Evolutionary conservation across 2,797 vertebrate species (phyloP).

Genomic region (Pipistrellus kuhlii): DNA sequence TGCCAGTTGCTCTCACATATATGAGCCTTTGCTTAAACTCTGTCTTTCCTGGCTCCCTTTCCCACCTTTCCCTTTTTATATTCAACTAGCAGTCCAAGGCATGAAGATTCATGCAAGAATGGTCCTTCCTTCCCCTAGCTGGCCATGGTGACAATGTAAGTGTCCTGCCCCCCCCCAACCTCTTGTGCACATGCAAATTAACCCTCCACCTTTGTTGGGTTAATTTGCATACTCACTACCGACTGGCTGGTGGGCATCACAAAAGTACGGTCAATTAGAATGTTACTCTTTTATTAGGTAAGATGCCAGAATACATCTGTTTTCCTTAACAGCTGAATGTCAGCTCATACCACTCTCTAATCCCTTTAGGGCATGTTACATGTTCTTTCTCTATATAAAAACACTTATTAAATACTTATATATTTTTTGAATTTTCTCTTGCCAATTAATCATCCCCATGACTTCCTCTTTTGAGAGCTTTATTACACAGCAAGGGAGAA

Average conservation of each 20-base stretch:
- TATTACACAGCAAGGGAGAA: not conserved
- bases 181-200: no score
- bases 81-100: no score
- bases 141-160: no score
- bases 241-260: no score
- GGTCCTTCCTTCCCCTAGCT: no score
- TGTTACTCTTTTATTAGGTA: no score
- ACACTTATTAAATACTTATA: not conserved
- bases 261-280: no score
- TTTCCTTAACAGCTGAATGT: not conserved
- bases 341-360: not conserved
- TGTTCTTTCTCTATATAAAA: not conserved
- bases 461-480: not conserved
- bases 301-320: not conserved
- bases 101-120: no score
- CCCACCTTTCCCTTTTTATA: not conserved
- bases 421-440: not conserved
- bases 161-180: no score
- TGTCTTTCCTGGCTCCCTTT: not conserved
- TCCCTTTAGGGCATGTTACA: not conserved
- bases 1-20: not conserved
- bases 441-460: not conserved
- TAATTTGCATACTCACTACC: no score
- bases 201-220: no score
- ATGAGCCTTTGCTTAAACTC: not conserved